Evolutionary conservation across 2,113 vertebrate species (phyloP).

Genomic region (Diglossa brunneiventris): DNA sequence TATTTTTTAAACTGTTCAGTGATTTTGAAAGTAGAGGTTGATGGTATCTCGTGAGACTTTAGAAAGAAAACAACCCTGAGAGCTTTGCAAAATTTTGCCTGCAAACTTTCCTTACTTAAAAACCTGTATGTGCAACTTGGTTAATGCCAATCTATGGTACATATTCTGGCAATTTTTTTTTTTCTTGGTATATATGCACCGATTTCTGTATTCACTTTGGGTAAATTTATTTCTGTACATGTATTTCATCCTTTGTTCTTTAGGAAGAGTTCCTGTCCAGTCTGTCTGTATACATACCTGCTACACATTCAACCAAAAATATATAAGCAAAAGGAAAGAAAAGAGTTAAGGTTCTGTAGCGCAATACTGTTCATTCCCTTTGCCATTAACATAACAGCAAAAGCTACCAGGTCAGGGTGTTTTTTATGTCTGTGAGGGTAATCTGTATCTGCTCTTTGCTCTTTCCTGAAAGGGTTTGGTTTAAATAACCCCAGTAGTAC

Average conservation of each 20-base stretch:
- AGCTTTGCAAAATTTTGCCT: not conserved
- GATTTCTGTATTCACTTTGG: not conserved
- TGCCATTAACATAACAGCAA: not conserved
- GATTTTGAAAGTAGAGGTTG: not conserved
- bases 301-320: not conserved
- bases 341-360: not conserved
- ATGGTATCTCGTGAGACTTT: not conserved
- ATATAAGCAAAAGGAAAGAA: not conserved
- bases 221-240: not conserved
- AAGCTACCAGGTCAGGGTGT: not conserved
- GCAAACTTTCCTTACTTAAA: not conserved
- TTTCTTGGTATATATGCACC: not conserved
- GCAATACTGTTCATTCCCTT: not conserved
- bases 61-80: not conserved
- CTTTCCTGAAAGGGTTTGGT: not conserved
- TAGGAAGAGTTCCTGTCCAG: not conserved
- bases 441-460: not conserved
- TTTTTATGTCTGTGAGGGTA: not conserved
- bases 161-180: not conserved
- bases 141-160: not conserved
- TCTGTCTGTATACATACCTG: not conserved
- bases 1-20: not conserved
- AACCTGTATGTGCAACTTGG: not conserved
- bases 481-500: not conserved
- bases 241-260: not conserved